phyloP scores from a whole-genome alignment of 2,888 invertebrate genomes.

The Xylophagus ater region DNA sequence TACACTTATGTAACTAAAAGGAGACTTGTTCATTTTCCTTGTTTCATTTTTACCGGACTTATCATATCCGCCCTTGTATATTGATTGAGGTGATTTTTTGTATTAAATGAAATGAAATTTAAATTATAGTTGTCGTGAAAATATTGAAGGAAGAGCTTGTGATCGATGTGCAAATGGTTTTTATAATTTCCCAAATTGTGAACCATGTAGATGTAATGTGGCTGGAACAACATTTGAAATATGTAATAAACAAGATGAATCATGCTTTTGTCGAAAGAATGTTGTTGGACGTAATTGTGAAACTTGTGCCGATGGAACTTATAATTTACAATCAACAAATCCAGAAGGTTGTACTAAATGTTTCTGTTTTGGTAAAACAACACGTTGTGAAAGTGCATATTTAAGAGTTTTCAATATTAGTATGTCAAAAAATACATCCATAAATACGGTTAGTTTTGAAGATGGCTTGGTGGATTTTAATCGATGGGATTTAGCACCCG shows the following conservation, averaged over 20 bases:
- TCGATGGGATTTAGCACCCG: constrained; percentile 26
- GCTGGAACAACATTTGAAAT: constrained; percentile 78
- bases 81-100: too few species aligned
- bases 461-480: constrained; percentile 16
- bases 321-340: constrained; percentile 73
- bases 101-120: constrained; percentile 6
- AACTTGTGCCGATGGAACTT: constrained; percentile 78
- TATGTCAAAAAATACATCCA: constrained; percentile 28
- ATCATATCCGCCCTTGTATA: too few species aligned
- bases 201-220: constrained; percentile 66
- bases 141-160: constrained; percentile 82
- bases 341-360: constrained; percentile 90
- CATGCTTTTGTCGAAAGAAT: constrained; percentile 66
- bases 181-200: constrained; percentile 81
- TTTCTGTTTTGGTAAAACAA: constrained; percentile 92
- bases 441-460: constrained; percentile 27
- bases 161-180: constrained; percentile 76
- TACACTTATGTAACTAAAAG: too few species aligned
- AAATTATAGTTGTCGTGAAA: constrained; percentile 57
- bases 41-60: too few species aligned
- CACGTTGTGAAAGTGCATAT: constrained; percentile 69
- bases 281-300: constrained; percentile 72
- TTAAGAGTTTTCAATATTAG: constrained; percentile 40
- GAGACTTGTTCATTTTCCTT: too few species aligned
- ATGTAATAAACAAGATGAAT: constrained; percentile 61